A percentile compares a stretch with the other conserved stretches of the same genome.
Evolutionary conservation across 2,113 vertebrate genomes (phyloP).

Genomic region (Pterocles orientalis): DNA sequence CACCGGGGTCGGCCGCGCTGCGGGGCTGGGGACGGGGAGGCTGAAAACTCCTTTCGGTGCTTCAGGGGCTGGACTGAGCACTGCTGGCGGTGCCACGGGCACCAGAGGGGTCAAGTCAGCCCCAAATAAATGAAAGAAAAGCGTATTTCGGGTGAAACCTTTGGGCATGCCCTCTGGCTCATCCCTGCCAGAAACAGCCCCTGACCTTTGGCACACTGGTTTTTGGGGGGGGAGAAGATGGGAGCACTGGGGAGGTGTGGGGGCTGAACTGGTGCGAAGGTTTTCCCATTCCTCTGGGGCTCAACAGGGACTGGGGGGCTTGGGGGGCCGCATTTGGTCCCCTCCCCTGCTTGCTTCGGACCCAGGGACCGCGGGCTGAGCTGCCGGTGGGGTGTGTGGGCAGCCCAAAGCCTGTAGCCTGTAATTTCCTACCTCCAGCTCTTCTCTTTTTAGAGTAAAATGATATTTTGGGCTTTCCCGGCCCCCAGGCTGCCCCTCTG

Average conservation of each 20-base stretch:
- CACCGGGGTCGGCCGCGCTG: rapidly evolving
- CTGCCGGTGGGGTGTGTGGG: background rate
- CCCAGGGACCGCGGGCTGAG: background rate
- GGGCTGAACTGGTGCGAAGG: background rate
- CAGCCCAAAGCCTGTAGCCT: background rate
- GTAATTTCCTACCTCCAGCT: conserved; percentile 52
- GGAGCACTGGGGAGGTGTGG: background rate
- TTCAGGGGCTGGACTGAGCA: background rate
- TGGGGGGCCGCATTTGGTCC: background rate
- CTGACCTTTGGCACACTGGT: rapidly evolving
- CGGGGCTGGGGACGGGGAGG: background rate
- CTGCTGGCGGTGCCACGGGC: background rate
- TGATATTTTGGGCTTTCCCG: conserved; percentile 4
- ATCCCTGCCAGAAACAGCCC: no score
- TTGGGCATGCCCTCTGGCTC: rapidly evolving
- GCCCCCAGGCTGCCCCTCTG: background rate
- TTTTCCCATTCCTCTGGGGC: background rate
- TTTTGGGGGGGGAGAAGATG: background rate
- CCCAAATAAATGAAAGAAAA: background rate
- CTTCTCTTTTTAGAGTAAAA: conserved; percentile 53
- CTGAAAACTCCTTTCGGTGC: background rate
- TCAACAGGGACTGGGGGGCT: background rate
- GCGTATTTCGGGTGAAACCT: background rate
- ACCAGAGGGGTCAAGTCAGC: background rate
- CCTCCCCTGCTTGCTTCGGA: background rate